phyloP scores from a whole-genome alignment of 2,797 vertebrate species.

The Phrynocephalus guinanensis region DNA sequence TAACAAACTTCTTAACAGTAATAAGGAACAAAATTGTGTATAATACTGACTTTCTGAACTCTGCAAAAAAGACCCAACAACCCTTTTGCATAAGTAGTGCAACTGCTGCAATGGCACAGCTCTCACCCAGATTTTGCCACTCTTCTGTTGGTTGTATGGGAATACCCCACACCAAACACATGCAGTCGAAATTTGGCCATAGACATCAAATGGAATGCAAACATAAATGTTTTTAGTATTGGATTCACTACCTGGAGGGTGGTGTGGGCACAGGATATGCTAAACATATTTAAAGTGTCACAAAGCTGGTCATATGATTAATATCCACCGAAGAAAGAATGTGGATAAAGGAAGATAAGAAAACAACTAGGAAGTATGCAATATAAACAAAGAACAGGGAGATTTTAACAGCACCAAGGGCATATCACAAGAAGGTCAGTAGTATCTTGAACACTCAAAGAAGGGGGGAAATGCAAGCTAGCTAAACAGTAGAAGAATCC shows the following conservation, averaged over 20 bases:
- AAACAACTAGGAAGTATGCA: conserved; percentile 24
- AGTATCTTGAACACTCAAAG: conserved; percentile 12
- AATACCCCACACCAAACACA: background rate
- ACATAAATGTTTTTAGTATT: background rate
- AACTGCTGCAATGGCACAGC: background rate
- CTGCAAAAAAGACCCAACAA: background rate
- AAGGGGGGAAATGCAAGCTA: conserved; percentile 8
- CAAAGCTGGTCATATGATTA: background rate
- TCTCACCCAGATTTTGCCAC: background rate
- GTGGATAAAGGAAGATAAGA: conserved; percentile 30
- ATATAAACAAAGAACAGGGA: conserved; percentile 30
- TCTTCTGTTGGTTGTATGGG: conserved; percentile 13
- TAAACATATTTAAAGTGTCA: conserved; percentile 25
- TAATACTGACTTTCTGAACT: background rate
- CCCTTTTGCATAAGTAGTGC: background rate
- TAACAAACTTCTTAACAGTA: no score
- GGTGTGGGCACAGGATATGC: background rate
- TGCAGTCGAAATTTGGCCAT: background rate
- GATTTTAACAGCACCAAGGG: conserved; percentile 25
- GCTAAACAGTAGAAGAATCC: background rate
- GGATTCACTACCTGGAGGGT: background rate
- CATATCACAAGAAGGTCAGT: background rate
- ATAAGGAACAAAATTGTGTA: background rate
- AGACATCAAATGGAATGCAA: background rate
- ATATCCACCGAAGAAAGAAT: background rate